phyloP scores from a whole-genome alignment of 2,797 vertebrate genomes.

The Epinephelus malabaricus region DNA sequence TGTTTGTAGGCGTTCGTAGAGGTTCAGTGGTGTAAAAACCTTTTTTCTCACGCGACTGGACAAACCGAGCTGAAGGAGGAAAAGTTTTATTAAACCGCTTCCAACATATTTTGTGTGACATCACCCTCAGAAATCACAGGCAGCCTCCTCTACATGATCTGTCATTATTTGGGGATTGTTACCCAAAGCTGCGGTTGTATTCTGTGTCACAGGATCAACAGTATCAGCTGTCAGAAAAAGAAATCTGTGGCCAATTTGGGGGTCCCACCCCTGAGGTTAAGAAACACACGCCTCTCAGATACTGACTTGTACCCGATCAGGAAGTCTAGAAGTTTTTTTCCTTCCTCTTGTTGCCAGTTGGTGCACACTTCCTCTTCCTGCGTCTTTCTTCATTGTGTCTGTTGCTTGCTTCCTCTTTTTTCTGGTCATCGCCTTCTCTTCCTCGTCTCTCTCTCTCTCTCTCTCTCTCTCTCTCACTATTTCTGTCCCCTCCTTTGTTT shows the following conservation, averaged over 20 bases:
- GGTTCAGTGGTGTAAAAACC: neutral
- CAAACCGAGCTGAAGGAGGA: neutral
- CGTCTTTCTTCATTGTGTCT: slow-evolving; percentile 79
- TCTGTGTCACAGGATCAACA: neutral
- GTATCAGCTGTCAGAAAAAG: neutral
- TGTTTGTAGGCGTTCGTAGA: neutral
- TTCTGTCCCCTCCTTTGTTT: neutral
- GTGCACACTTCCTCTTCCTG: slow-evolving; percentile 78
- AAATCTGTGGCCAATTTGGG: neutral
- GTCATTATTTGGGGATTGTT: neutral
- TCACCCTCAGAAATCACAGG: neutral
- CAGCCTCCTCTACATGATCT: neutral
- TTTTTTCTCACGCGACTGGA: neutral
- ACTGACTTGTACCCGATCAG: neutral
- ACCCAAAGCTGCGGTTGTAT: neutral
- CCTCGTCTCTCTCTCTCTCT: neutral
- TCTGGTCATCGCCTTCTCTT: slow-evolving; percentile 2
- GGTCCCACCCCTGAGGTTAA: slow-evolving; percentile 2
- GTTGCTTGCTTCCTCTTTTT: slow-evolving; percentile 82
- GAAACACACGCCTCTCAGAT: slow-evolving; percentile 4
- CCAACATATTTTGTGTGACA: neutral
- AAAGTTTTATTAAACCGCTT: neutral
- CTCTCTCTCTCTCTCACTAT: neutral
- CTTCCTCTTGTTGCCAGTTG: slow-evolving; percentile 60
- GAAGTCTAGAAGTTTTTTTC: neutral